Base-by-base conservation (phyloP, 2,113 vertebrate genomes). In the Ursus arctos region DNA sequence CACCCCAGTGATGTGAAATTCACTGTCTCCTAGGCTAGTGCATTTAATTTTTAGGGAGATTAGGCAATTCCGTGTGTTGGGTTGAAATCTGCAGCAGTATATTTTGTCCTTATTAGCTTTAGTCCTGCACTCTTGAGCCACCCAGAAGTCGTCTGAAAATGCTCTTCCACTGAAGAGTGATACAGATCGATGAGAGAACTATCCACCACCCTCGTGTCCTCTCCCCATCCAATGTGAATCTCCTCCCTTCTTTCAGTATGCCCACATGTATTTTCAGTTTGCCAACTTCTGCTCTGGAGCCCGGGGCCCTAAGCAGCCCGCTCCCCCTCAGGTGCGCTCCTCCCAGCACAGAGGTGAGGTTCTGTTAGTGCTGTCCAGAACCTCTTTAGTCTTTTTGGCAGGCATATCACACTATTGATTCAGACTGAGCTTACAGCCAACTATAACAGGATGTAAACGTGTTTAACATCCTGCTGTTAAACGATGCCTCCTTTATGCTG, bases 391-490 rank as follows among this genome's bases (percentile, higher is more conserved):
- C 15, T 82, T 97, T 90, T 49, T 61, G 71, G 59, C 67, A 82
- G 43, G 67, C 51, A 24, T 12, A 43, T 21, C 36, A 57, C 15
- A 31, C 47, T 74, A 59, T 36, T 63, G 71, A 86, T 91, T 86
- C 59, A 88, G 82, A 85, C 33, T 28, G 85, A 93, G 81, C 22
- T 84, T 65, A 67, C 24, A 91, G 51, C 19, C 36, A 53, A 92
- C 12, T 65, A 1, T 81, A 63, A 85, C 19, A 49, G 86, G 63
- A 83, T 67, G 19, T 43, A 55, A 97, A 89, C 61, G 13, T 51
- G 61, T 84, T 97, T 93, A 43, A 67, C 53, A 86, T 22, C n/a
- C 71, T 71, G 51, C 43, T 96, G 83, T 95, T 76, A 95, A 92
- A 86, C 10, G 69, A 69, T 83, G 94, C 40, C 40, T 83, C n/a